Evolutionary conservation across 35 echinoderm and acorn worm genomes (phyloP), one percentile per base, ranked within the genome.

Genomic region (Acanthaster planci): DNA sequence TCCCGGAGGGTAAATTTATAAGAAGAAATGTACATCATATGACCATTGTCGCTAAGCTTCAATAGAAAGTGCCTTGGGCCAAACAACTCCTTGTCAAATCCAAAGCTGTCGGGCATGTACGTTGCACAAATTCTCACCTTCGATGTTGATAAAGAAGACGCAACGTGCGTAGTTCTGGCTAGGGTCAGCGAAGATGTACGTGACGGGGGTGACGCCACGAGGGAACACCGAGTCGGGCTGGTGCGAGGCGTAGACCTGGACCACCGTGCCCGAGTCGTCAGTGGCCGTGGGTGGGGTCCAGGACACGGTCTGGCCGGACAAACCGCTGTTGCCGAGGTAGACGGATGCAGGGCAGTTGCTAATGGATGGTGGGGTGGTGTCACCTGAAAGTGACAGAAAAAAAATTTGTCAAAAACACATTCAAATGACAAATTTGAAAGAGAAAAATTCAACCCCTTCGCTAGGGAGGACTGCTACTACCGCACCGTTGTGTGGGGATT

Each of bases 211-310:
- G 26, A 21, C 26, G 10, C 94, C 94, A 6, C 88, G 21, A 2
- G 47, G 27, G 53, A 97, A 97, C 39, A 51, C 14, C 38, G 79
- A 64, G 52, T 87, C 90, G 5, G 90, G 83, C 67, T 34, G 19
- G 39, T 76, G 60, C 29, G 75, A 82, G 19, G 31, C 29, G 39
- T 59, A 79, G 55, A 30, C 30, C 29, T 87, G n/a, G n/a, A 51
- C 67, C 8, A 79, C 79, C 22, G 37, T 36, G 17, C 86, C 86
- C 23, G 86, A 84, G 8, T 77, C 58, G 67, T 97, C 94, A 2
- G 86, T 85, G 16, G 94, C 91, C 30, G 90, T 83, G 17, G 94
- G 94, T 79, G 85, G 86, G 10, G 16, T 42, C 94, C 94, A 97
- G 51, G 42, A 77, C 0, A 80, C 86, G 8, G 78, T 37, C 0